Evolutionary conservation across 92 coral and sea anemone genomes (phyloP), one percentile per base, ranked within the genome.

Genomic region (Umimayanthus chanpuru): DNA sequence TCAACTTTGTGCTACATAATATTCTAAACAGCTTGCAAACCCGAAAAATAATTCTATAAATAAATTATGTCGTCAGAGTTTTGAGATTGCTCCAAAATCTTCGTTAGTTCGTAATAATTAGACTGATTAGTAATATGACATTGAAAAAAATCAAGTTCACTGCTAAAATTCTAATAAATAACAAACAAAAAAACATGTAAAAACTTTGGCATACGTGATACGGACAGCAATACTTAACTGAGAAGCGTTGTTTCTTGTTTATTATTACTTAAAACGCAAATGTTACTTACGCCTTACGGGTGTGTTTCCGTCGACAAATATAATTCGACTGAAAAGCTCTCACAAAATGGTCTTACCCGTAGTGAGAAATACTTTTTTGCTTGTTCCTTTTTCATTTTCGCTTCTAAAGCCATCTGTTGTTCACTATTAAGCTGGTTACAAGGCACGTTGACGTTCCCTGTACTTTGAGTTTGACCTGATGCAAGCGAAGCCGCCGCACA

Each of bases 331-430:
- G 58, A 6, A 16, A 73, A 23, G 21, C 38, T 73, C 82, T 11
- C 75, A 84, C n/a, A 38, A 61, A 20, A 0, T 12, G 16, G 16
- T 50, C 98, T 89, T 87, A 96, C 99, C 93, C 98, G 89, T 53
- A 96, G 76, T 50, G 99, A 94, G 77, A 96, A 96, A 79, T 96
- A 96, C 80, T 95, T 96, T 80, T 93, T 95, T 9, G 96, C 94
- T 61, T 95, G 95, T 71, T 93, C 92, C 72, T 67, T 81, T 81
- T 93, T 91, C 65, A 89, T 64, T 74, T 92, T 96, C 70, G 81
- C 93, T 4, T 91, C 82, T 2, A 92, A 41, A n/a, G 88, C 95
- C 67, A 87, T 89, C 41, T 95, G 61, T 66, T 95, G 90, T 80
- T 96, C 97, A 4, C 90, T 61, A 38, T 86, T 91, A 1, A 93